Percentiles rank a stretch among this genome's conserved stretches.
phyloP scores from a whole-genome alignment of 2,888 invertebrate species.

The Hypena proboscidalis region DNA sequence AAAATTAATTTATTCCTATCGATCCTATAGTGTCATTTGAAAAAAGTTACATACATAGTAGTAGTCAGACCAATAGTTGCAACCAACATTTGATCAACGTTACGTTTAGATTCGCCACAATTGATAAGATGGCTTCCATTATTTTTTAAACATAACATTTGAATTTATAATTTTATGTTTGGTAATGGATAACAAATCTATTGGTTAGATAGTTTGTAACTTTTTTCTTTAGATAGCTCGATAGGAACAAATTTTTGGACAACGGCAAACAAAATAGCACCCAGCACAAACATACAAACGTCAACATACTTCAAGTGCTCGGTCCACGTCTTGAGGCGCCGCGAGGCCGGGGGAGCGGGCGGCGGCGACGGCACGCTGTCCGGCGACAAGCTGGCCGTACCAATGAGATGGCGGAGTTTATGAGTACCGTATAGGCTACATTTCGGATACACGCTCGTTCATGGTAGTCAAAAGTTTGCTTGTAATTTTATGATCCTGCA shows the following conservation, averaged over 20 bases:
- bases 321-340: constrained; percentile 78
- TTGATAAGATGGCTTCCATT: too few species aligned
- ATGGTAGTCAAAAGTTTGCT: constrained; percentile 1
- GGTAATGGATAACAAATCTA: too few species aligned
- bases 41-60: too few species aligned
- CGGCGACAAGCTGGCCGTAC: constrained; percentile 58
- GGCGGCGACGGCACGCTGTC: constrained; percentile 53
- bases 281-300: constrained; percentile 53
- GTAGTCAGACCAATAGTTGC: too few species aligned
- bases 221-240: background rate
- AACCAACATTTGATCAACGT: too few species aligned
- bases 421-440: constrained; percentile 24
- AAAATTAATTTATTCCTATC: too few species aligned
- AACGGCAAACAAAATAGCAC: constrained; percentile 32
- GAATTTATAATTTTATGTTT: too few species aligned
- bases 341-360: constrained; percentile 55
- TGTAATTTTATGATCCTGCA: too few species aligned
- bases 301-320: constrained; percentile 77
- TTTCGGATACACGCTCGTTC: background rate
- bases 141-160: too few species aligned
- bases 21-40: too few species aligned
- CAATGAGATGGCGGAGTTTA: constrained; percentile 54
- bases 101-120: too few species aligned
- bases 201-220: too few species aligned
- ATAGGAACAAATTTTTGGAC: background rate